Conservation (phyloP, 2,113 vertebrate species). For the Asarcornis scutulata region DNA sequence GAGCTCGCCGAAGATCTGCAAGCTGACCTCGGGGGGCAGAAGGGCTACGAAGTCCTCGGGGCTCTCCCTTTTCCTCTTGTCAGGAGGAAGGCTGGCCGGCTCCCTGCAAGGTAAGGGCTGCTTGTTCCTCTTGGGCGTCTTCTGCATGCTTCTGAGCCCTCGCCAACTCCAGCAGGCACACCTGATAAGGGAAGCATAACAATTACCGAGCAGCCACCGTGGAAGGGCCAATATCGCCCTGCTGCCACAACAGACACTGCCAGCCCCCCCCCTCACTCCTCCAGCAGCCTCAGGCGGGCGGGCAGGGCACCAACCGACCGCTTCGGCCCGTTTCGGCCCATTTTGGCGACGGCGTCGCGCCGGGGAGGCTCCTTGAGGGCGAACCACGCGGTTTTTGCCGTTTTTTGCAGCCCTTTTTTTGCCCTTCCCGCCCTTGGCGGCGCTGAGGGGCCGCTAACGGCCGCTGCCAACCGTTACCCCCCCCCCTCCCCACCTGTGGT, state of each 20-base stretch:
- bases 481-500: no score
- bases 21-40: slow-evolving; percentile 83
- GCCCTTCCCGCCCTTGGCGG: no score
- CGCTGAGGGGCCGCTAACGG: background rate
- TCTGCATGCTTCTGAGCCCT: slow-evolving; percentile 72
- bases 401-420: no score
- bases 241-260: no score
- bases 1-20: slow-evolving; percentile 82
- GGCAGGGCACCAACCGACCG: background rate
- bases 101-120: background rate
- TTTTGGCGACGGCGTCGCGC: background rate
- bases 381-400: no score
- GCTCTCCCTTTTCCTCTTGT: background rate
- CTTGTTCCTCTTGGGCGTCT: slow-evolving; percentile 45
- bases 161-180: background rate
- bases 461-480: background rate
- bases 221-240: background rate
- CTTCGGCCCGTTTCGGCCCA: no score
- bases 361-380: no score
- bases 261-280: no score
- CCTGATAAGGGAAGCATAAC: background rate
- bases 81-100: background rate
- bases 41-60: slow-evolving; percentile 72
- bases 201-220: background rate
- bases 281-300: background rate